These are phyloP conservation scores for Gymnocheta viridis DNA, from an alignment of 2,888 invertebrate genomes.

Conservation along the genomic window DNA sequence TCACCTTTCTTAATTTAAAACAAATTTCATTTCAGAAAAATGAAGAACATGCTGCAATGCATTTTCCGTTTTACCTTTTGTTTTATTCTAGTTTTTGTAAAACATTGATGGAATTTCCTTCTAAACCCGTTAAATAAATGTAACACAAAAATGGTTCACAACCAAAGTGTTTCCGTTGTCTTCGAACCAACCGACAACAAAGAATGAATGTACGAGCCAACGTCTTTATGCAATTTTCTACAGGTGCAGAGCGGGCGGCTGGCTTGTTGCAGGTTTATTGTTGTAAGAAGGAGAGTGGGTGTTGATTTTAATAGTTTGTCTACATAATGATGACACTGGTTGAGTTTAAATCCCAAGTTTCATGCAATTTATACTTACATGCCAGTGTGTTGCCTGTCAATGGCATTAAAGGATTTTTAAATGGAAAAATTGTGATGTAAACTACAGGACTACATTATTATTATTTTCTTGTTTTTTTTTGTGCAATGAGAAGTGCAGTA, in stretches of 20 bases:
- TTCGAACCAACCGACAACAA: conserved; percentile 9
- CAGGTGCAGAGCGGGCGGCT: conserved; percentile 18
- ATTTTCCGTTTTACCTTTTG: conserved; percentile 35
- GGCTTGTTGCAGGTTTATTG: neutral
- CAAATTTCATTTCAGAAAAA: conserved; percentile 36
- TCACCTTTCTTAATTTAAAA: conserved; percentile 47
- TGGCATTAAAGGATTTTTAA: conserved; percentile 59
- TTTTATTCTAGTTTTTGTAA: neutral
- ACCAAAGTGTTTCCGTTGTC: conserved; percentile 62
- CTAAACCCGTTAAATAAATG: conserved; percentile 61
- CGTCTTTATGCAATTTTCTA: conserved; percentile 19
- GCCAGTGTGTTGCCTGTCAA: conserved; percentile 48
- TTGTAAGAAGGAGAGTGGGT: neutral
- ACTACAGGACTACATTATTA: conserved; percentile 42
- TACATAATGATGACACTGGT: conserved; percentile 57
- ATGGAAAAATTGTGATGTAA: conserved; percentile 36
- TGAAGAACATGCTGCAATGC: conserved; percentile 29
- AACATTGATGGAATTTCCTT: conserved; percentile 64
- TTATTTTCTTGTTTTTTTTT: neutral
- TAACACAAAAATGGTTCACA: conserved; percentile 45
- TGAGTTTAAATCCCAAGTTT: conserved; percentile 58
- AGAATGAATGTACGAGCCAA: neutral
- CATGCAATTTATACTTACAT: conserved; percentile 36
- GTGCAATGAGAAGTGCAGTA: conserved; percentile 37
- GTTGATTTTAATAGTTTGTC: conserved; percentile 55